Evolutionary conservation across 2,797 vertebrate species (phyloP), one percentile per base, ranked within the genome.

Genomic region (Coluber constrictor): DNA sequence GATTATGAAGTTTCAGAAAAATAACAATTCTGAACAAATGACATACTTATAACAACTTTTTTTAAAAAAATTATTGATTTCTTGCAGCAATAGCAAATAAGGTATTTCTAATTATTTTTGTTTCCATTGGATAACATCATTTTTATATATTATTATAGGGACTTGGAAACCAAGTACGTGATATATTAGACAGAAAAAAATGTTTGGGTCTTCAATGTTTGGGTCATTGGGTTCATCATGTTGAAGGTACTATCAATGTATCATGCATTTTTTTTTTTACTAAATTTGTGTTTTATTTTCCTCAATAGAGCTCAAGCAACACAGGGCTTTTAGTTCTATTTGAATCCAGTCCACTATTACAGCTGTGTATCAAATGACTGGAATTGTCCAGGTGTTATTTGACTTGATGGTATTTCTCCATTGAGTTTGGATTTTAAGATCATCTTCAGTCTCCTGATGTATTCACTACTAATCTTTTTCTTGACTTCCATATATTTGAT

Each of bases 51-150:
- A 10, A 79, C 23, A 74, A 66, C 32, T 37, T 37, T 37, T 37
- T 37, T 32, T 70, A 11, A 37, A 74, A 74, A 87, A 60, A 47
- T 27, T 18, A 6, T 3, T 63, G 60, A 13, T 90, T 90, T 54
- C 9, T 66, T 89, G 87, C 59, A 63, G 43, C 92, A 16, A 92
- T 61, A 90, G 20, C 43, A 89, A 89, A 51, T 18, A 61, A 89
- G 27, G 16, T 56, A 56, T n/a, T 70, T 90, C 51, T 37, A 55
- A 23, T 79, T 83, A 43, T 95, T 91, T 91, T 96, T 93, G 88
- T 95, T 90, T 96, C 93, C 87, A 96, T 93, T 96, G 96, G 90
- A 61, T 95, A 54, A 47, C 56, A 93, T 96, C 94, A 70, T 94
- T 95, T 90, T 55, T 92, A 91, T 92, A 92, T 89, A 91, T 93